Evolutionary conservation across 2,888 invertebrate genomes (phyloP).

Genomic region (Noctua janthe): DNA sequence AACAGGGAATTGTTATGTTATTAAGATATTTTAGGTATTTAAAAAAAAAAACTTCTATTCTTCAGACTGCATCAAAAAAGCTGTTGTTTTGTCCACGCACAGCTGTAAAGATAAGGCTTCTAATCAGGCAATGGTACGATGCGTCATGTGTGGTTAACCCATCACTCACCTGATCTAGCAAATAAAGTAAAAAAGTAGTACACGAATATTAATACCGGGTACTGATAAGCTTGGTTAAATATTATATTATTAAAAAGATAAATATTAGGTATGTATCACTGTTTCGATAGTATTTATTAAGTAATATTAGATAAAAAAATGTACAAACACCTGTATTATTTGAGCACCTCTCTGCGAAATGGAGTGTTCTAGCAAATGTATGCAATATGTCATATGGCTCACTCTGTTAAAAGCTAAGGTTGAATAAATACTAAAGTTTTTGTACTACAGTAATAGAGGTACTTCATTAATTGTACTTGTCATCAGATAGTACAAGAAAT

Average conservation of each 20-base stretch:
- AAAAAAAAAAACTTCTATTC: background rate
- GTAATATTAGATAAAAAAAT: background rate
- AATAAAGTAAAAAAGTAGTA: constrained; percentile 54
- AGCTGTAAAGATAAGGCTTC: constrained; percentile 60
- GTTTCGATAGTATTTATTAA: constrained; percentile 9
- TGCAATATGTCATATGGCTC: background rate
- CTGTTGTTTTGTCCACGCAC: constrained; percentile 1
- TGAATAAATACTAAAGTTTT: background rate
- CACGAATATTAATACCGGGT: constrained; percentile 30
- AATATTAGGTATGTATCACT: background rate
- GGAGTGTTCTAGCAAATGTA: background rate
- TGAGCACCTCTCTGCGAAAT: background rate
- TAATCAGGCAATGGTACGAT: constrained; percentile 66
- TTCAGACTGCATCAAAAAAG: background rate
- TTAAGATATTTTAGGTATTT: background rate
- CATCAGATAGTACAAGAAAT: background rate
- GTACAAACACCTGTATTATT: background rate
- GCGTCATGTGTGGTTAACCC: constrained; percentile 52
- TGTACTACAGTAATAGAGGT: background rate
- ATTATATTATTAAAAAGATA: constrained; percentile 21
- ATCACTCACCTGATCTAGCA: constrained; percentile 34
- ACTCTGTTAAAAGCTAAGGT: background rate
- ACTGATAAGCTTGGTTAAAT: constrained; percentile 46
- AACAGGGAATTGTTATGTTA: background rate
- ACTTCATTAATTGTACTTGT: background rate